Base-by-base conservation (phyloP, 2,113 vertebrate species). In the Vicugna pacos region DNA sequence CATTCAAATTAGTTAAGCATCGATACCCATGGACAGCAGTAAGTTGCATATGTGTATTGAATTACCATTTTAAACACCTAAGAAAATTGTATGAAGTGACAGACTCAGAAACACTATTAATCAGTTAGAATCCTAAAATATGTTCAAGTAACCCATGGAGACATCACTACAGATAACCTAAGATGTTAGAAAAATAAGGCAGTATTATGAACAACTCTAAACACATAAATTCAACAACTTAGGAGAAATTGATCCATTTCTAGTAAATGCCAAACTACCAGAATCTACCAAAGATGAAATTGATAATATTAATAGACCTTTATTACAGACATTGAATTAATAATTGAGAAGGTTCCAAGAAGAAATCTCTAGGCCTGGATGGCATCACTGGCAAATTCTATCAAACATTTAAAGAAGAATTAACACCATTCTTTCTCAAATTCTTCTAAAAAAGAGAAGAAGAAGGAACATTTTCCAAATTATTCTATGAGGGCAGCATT, bases 21-120 rank as follows among this genome's bases (percentile, higher is more conserved):
- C 30, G 38, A 35, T 77, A 56, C n/a, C 70, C 48, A 10, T 76
- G 60, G 60, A 56, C 8, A 86, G 50, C 38, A 38, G 16, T 76
- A 67, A n/a, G 15, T 77, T 93, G 30, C 14, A 16, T 84, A 32
- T 75, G n/a, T 32, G 42, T 84, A 84, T 46, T 76, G 35, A 92
- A 84, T 75, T 84, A 42, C 52, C 56, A 65, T 26, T 62, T 84
- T 77, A 86, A 86, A 93, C 28, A 28, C n/a, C 81, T 76, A 85
- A 86, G 60, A 93, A 84, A 46, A 65, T 83, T 32, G 11, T 56
- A n/a, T 93, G 60, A 85, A 73, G 8, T 38, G 42, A 65, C 65
- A 30, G 46, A 73, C 32, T 64, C 26, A 84, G 84, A 92, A 76
- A 28, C 28, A 46, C 16, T 58, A 30, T 86, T 76, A 56, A 58